Base-by-base conservation (phyloP, 2,888 invertebrate genomes). In the Eledone cirrhosa region DNA sequence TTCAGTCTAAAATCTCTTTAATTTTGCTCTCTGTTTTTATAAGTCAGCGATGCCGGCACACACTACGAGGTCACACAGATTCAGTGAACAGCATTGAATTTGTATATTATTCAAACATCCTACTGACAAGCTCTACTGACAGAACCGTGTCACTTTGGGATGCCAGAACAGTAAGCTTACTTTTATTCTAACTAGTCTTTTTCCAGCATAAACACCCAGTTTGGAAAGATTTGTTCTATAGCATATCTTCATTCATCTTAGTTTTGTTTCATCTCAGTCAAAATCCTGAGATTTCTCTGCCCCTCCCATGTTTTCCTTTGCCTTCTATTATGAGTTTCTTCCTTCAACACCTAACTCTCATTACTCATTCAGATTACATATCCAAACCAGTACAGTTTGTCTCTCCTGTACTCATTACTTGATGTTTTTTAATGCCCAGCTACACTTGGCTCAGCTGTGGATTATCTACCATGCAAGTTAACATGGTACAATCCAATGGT, bases 61-160 rank as follows among this genome's bases (percentile, higher is more conserved):
- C 90, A 3, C 82, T 91, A 48, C 84, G 91, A 75, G 91, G 90
- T 7, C 91, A 91, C 79, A 86, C 89, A 7, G 91, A 91, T 80
- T 90, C 90, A 2, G 90, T 91, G 67, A 91, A 91, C 84, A 87
- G 88, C 81, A 87, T 90, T 67, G 86, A 90, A 84, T 91, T 90
- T 83, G 86, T 91, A 13, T 89, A 89, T 1, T 90, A 85, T 83
- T 90, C 90, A 76, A 91, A 91, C 85, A 90, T 88, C 16, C 83
- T 91, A 7, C 82, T 90, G 53, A 89, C 91, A 4, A 86, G 88
- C 77, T 91, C 91, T 47, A 89, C 90, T 63, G 91, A 91, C 81
- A 91, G 91, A 82, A 91, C 90, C 7, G 48, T 91, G 22, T 89
- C 90, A 47, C 83, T 91, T 27, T 91, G 91, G 91, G 91, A 91